phyloP scores from a whole-genome alignment of 2,888 invertebrate genomes.

The Clepsis dumicolana region DNA sequence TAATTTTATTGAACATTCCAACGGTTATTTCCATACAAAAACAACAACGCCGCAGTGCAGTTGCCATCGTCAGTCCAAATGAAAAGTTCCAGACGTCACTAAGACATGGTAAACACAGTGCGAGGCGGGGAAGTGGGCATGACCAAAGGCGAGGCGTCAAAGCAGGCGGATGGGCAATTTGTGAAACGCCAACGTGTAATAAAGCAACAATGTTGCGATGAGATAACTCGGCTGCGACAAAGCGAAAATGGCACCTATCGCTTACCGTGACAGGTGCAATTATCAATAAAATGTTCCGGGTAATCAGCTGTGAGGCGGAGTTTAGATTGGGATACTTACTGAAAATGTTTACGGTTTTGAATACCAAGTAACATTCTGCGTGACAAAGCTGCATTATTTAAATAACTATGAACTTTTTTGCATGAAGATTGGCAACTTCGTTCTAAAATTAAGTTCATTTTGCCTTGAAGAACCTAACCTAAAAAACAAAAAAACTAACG shows the following conservation, averaged over 20 bases:
- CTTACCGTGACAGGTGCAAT: not conserved
- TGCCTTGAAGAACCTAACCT: too few relatives aligned
- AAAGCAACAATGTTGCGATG: slow-evolving; percentile 38
- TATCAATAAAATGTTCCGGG: not conserved
- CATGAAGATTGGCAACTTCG: too few relatives aligned
- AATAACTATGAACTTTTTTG: too few relatives aligned
- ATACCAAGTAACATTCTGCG: too few relatives aligned
- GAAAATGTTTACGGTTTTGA: not conserved
- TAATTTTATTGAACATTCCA: not conserved
- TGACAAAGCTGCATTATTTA: too few relatives aligned
- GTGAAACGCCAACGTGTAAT: slow-evolving; percentile 24
- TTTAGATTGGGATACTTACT: not conserved
- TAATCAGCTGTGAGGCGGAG: not conserved
- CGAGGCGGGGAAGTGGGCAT: slow-evolving; percentile 20
- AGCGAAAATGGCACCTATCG: not conserved
- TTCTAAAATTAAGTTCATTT: too few relatives aligned
- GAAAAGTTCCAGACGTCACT: slow-evolving; percentile 5
- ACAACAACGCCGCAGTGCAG: not conserved
- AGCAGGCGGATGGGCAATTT: slow-evolving; percentile 26
- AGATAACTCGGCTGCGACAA: not conserved
- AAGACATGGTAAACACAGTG: slow-evolving; percentile 14
- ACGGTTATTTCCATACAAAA: not conserved
- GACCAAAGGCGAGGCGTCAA: slow-evolving; percentile 25
- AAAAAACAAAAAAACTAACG: too few relatives aligned
- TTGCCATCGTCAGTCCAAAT: slow-evolving; percentile 10